These are phyloP conservation scores for Neodiprion lecontei DNA, from an alignment of 1,140 invertebrate species.

Conservation along the genomic window DNA sequence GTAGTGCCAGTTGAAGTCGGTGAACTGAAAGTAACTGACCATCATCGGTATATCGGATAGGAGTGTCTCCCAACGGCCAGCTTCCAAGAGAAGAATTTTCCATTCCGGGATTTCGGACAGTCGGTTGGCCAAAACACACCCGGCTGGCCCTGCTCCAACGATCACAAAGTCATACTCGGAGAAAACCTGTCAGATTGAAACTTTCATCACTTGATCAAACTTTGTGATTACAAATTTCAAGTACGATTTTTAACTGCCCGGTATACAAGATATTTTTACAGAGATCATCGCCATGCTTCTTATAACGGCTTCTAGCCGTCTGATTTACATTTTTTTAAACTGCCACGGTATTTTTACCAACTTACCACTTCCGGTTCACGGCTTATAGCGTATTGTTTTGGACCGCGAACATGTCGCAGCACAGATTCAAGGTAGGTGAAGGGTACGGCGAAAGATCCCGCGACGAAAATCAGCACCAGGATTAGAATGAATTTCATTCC, in stretches of 20 bases:
- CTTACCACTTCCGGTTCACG: background rate
- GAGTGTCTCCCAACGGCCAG: conserved; percentile 73
- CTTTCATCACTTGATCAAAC: background rate
- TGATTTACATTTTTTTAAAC: no score
- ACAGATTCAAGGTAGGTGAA: background rate
- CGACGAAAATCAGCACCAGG: background rate
- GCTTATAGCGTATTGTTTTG: background rate
- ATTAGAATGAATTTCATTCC: background rate
- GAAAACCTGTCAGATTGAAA: conserved; percentile 23
- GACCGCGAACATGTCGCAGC: background rate
- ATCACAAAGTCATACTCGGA: conserved; percentile 54
- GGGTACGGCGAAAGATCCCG: background rate
- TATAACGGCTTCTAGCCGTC: no score
- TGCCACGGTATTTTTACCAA: background rate
- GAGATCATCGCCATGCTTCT: no score
- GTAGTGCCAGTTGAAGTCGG: conserved; percentile 74
- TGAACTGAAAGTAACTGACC: conserved; percentile 64
- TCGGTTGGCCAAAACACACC: conserved; percentile 66
- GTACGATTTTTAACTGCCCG: no score
- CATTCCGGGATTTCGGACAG: conserved; percentile 60
- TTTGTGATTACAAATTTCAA: no score
- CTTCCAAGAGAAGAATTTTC: conserved; percentile 66
- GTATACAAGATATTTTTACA: no score
- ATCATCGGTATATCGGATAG: conserved; percentile 72
- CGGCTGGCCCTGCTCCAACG: conserved; percentile 65